Conservation (phyloP, 64 coral and sea anemone genomes). For the Stichodactyla helianthus region DNA sequence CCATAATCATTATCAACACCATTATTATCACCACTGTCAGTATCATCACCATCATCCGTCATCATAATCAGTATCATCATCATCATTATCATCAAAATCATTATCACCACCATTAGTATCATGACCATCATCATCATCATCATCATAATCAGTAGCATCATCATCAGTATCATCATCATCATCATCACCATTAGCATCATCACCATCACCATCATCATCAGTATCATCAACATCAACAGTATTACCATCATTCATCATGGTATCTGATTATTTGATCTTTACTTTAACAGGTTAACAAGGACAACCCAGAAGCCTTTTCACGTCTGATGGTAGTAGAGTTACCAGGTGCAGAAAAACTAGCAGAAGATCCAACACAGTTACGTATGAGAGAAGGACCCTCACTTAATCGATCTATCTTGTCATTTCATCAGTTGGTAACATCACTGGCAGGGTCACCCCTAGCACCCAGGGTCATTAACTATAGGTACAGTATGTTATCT, state of each 20-base stretch:
- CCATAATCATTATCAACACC: not conserved
- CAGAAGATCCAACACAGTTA: conserved; percentile 80
- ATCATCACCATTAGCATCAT: not conserved
- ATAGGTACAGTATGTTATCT: conserved; percentile 35
- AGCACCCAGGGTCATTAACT: conserved; percentile 42
- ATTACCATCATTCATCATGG: not conserved
- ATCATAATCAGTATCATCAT: not conserved
- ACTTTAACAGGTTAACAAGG: conserved; percentile 34
- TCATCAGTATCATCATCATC: not conserved
- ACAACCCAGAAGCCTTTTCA: conserved; percentile 45
- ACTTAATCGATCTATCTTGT: conserved; percentile 54
- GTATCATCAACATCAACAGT: not conserved
- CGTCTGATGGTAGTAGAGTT: conserved; percentile 57
- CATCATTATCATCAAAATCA: not conserved
- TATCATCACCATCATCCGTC: not conserved
- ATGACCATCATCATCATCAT: not conserved
- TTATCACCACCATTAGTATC: not conserved
- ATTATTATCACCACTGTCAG: not conserved
- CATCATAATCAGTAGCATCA: not conserved
- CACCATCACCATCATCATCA: not conserved
- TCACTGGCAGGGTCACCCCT: conserved; percentile 41
- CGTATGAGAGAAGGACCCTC: conserved; percentile 82
- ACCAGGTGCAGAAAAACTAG: conserved; percentile 81
- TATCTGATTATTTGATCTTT: not conserved
- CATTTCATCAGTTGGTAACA: conserved; percentile 53